Percentiles rank a stretch among this genome's conserved stretches.
phyloP scores from a whole-genome alignment of 1,140 invertebrate species.

The Ctenoplectra terminalis region DNA sequence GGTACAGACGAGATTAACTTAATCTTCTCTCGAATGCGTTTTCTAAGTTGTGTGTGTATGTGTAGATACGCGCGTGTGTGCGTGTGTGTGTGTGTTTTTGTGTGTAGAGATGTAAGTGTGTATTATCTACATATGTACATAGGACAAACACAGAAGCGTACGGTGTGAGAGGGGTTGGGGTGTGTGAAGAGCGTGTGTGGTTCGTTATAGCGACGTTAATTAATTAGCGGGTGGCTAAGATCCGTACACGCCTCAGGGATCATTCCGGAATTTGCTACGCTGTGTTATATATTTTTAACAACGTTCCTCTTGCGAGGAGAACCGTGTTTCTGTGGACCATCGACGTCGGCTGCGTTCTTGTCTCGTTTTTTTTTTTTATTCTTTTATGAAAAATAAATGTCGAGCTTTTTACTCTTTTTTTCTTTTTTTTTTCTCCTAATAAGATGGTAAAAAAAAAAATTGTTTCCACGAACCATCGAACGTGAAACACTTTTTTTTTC shows the following conservation, averaged over 20 bases:
- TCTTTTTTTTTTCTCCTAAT: not conserved
- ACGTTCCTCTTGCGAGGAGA: not conserved
- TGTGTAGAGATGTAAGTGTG: constrained; percentile 17
- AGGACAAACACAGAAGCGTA: constrained; percentile 77
- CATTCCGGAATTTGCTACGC: not conserved
- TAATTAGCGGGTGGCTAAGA: constrained; percentile 65
- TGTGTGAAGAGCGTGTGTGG: constrained; percentile 51
- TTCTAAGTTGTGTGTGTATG: constrained; percentile 43
- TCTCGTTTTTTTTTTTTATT: not conserved
- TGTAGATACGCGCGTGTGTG: not conserved
- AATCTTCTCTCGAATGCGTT: constrained; percentile 62
- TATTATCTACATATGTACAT: constrained; percentile 81
- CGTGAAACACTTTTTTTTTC: too few species aligned
- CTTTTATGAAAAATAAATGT: too few species aligned
- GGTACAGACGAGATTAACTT: constrained; percentile 72
- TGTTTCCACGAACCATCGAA: too few species aligned
- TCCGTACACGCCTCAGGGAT: constrained; percentile 42
- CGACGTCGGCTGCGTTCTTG: not conserved
- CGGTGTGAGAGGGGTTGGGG: constrained; percentile 58
- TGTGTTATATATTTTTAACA: not conserved
- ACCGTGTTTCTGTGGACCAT: not conserved
- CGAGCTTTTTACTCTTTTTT: too few species aligned
- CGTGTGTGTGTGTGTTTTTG: not conserved
- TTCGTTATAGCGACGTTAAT: constrained; percentile 71
- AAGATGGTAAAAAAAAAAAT: too few species aligned